Conservation (phyloP, 1,140 invertebrate species). For the Euglossa dilemma region DNA sequence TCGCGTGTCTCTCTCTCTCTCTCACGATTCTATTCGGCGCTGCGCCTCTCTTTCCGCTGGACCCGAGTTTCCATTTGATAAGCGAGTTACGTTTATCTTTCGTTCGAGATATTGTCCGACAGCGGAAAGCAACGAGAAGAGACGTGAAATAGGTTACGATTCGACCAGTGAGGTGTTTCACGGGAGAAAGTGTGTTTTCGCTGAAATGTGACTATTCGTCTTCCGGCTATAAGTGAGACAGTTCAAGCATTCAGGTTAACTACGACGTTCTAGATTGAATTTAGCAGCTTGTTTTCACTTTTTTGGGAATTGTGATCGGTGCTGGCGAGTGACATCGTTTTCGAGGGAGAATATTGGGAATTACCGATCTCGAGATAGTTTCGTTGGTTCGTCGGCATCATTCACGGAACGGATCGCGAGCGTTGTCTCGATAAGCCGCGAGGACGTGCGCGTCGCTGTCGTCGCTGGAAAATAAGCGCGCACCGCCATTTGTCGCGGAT, state of each 20-base stretch:
- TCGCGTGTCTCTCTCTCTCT: not conserved
- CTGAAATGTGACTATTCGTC: too few relatives aligned
- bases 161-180: too few relatives aligned
- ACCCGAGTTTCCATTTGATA: not conserved
- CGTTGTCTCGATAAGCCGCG: slow-evolving; percentile 7
- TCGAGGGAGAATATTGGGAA: not conserved
- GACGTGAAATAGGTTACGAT: not conserved
- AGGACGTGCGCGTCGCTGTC: not conserved
- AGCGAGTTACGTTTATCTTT: not conserved
- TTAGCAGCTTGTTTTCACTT: too few relatives aligned
- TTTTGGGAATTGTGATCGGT: too few relatives aligned
- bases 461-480: not conserved
- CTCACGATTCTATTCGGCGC: not conserved
- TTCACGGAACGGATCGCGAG: slow-evolving; percentile 20
- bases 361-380: not conserved
- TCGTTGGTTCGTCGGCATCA: not conserved
- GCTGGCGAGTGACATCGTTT: not conserved
- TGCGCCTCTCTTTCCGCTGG: not conserved
- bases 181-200: too few relatives aligned
- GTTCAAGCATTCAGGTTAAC: too few relatives aligned
- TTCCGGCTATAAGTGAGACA: too few relatives aligned
- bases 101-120: not conserved
- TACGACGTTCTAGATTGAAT: too few relatives aligned
- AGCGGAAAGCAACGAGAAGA: not conserved
- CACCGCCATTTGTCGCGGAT: not conserved